Base-by-base conservation (phyloP, 2,888 invertebrate species). In the Cosmia trapezina region DNA sequence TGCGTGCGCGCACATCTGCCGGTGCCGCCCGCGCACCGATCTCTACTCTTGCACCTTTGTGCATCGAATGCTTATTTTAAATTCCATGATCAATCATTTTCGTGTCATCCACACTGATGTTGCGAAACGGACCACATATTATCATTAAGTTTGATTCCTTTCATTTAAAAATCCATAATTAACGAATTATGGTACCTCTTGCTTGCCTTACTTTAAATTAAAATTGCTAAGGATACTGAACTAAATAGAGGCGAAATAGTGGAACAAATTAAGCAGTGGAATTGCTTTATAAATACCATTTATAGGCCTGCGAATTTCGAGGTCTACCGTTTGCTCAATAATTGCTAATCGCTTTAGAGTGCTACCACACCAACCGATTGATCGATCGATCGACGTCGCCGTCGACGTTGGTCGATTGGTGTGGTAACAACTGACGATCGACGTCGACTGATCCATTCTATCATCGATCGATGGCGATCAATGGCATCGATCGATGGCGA, bases 1-100 rank as follows among this genome's bases (percentile, higher is more conserved):
- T 94, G 92, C 90, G 87, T 86, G 86, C 84, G 89, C 91, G 91
- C 93, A 93, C 95, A 95, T 96, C 95, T 95, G 96, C 94, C 93
- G 90, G 92, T 91, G 92, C 91, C 91, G 92, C 93, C 93, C 90
- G 91, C 93, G 89, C 93, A 88, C 84, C 89, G 85, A 87, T 87
- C 87, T 87, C 86, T 78, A 73, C 86, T 86, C 75, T 83, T 78
- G 83, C 75, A 78, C 87, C 78, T 74, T 88, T 89, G 88, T 91
- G 86, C 88, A 87, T 85, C 86, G 86, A 86, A 87, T 87, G 80
- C 85, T 83, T 86, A 88, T 86, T 83, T 89, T 79, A 88, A 88
- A 88, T 83, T 83, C 79, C 70, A 82, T 84, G 69, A 89, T 92
- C 89, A 86, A 90, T 92, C 91, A 91, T 84, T 80, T 81, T 87